Percentiles rank a stretch among this genome's conserved stretches.
phyloP scores from a whole-genome alignment of 2,888 invertebrate species.

The Microplitis manilae region DNA sequence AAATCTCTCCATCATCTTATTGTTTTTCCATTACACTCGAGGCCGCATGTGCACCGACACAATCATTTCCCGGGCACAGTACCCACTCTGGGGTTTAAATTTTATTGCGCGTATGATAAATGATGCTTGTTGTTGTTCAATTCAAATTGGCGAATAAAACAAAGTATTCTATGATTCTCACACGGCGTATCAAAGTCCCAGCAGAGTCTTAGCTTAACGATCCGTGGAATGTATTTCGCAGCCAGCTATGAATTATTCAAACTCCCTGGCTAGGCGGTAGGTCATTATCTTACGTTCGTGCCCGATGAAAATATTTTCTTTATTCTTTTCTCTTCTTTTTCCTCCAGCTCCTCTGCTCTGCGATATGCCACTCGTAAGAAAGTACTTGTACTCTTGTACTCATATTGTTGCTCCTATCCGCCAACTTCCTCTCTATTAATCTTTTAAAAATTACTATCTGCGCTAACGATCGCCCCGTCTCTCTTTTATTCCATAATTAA shows the following conservation, averaged over 20 bases:
- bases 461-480: no score
- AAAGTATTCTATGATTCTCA: constrained; percentile 33
- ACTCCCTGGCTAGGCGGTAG: constrained; percentile 48
- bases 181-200: constrained; percentile 47
- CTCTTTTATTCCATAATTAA: no score
- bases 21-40: no score
- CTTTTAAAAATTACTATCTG: neutral
- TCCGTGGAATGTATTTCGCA: constrained; percentile 51
- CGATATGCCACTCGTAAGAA: neutral
- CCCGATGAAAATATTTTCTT: constrained; percentile 50
- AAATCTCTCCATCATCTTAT: neutral
- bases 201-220: constrained; percentile 46
- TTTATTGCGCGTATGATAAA: constrained; percentile 1
- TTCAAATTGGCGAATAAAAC: neutral
- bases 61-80: no score
- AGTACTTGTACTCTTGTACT: neutral
- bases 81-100: neutral
- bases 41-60: no score
- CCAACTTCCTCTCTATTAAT: neutral
- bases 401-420: neutral
- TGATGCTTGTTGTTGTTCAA: constrained; percentile 1
- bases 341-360: neutral
- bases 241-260: constrained; percentile 53
- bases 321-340: constrained; percentile 31
- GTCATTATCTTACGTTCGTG: constrained; percentile 52